Evolutionary conservation across 2,797 vertebrate genomes (phyloP), one percentile per base, ranked within the genome.

Genomic region (Ceryle rudis): DNA sequence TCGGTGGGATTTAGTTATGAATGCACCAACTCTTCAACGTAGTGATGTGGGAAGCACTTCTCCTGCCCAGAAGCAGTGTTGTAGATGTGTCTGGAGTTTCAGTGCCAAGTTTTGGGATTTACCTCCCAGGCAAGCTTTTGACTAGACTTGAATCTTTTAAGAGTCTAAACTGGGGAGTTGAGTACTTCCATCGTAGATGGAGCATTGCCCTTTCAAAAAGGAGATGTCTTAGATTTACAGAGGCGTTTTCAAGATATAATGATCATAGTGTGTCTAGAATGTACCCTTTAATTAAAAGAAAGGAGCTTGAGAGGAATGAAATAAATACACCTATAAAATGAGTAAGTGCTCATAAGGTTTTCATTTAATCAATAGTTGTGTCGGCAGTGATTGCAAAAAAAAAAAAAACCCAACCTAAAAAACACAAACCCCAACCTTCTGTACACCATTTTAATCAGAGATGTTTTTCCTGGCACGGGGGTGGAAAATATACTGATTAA

Each of bases 361-460:
- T 58, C 82, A 83, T 97, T 93, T 97, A 97, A 98, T 98, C 97
- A 97, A 81, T 96, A 95, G 85, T 77, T 49, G 47, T 75, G 94
- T 95, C 57, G 25, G 78, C 92, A 19, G 79, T 94, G 97, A 97
- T 97, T 97, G 97, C 54, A 52, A 89, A 64, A 86, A 75, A 86
- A 66, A 75, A 86, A 66, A 88, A 14, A 31, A 11, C 6, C 6
- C 31, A 26, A 52, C 25, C 49, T 15, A 25, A 28, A 52, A 51
- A 29, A 51, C 16, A 49, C n/a, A 23, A 31, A 64, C 28, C 29
- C 42, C 42, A 47, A n/a, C 37, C 95, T 93, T 70, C 86, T 84
- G 89, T 82, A 33, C 84, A 29, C 95, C 11, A 64, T 95, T 98
- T 97, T 97, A 98, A 98, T 98, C 97, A 97, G 96, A 75, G 83